Percentiles rank a stretch among this genome's conserved stretches.
Conservation (phyloP, 1,140 invertebrate species). For the Bombus superbus region DNA sequence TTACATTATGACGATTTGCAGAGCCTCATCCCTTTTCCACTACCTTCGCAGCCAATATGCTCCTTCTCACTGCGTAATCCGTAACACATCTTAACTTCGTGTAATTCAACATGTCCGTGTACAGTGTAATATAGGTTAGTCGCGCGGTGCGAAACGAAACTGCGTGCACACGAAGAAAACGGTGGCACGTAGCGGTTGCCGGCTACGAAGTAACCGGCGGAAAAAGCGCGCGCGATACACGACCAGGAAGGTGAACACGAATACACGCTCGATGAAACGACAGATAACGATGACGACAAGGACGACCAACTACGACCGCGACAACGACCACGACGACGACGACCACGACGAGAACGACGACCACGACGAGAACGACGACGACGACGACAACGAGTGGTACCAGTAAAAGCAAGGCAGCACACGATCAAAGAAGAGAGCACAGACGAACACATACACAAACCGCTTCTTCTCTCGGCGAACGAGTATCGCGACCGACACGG, state of each 20-base stretch:
- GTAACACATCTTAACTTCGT: background rate
- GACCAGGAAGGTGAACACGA: background rate
- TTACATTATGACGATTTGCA: background rate
- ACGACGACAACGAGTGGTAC: constrained; percentile 15
- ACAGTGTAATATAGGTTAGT: constrained; percentile 23
- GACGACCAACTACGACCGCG: background rate
- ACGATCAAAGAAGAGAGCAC: constrained; percentile 14
- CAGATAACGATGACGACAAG: constrained; percentile 27
- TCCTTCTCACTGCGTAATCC: background rate
- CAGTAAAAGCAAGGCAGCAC: background rate
- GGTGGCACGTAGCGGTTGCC: background rate
- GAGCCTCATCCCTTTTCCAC: background rate
- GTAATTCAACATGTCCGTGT: constrained; percentile 5
- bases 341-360: background rate
- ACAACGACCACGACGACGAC: background rate
- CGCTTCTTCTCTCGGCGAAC: constrained; percentile 60
- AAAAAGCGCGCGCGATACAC: constrained; percentile 22
- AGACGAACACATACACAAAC: constrained; percentile 34
- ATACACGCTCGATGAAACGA: constrained; percentile 24
- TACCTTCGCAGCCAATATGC: background rate
- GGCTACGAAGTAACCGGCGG: background rate
- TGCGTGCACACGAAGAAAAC: background rate
- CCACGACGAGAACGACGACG: accelerated
- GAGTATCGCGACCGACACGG: constrained; percentile 74
- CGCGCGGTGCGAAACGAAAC: background rate